Conservation (phyloP, 2,113 vertebrate species). For the Psittacara wagleri region DNA sequence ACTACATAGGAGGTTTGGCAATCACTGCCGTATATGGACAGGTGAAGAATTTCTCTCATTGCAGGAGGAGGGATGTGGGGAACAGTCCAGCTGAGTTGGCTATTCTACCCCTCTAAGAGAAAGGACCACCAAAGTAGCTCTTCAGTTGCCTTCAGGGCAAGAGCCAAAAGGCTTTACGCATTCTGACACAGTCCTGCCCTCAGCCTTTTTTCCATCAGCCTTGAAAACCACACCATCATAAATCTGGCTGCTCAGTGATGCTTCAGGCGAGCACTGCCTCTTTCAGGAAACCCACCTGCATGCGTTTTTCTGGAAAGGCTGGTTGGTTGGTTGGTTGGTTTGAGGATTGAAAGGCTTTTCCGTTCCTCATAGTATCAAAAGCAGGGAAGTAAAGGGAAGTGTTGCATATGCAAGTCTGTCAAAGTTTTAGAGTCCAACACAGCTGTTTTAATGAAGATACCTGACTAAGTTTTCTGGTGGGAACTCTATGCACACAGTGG, state of each 20-base stretch:
- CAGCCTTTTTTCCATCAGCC: neutral
- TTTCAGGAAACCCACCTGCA: neutral
- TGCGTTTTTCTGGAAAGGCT: neutral
- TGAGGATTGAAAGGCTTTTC: neutral
- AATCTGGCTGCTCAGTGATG: neutral
- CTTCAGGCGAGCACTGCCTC: neutral
- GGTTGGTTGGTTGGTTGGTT: neutral
- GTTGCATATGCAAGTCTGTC: neutral
- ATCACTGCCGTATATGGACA: neutral
- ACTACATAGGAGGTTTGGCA: neutral
- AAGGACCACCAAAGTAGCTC: neutral
- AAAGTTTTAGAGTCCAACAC: neutral
- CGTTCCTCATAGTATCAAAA: neutral
- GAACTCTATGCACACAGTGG: neutral
- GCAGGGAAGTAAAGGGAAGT: neutral
- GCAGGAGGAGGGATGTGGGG: neutral
- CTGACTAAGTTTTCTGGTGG: neutral
- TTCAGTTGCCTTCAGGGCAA: neutral
- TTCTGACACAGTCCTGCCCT: neutral
- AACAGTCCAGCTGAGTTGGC: neutral
- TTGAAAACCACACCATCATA: neutral
- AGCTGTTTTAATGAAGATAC: neutral
- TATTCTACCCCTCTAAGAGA: neutral
- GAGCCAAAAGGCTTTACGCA: neutral
- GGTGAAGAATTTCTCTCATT: neutral